Evolutionary conservation across 2,113 vertebrate genomes (phyloP), one percentile per base, ranked within the genome.

Genomic region (Oceanodroma tethys): DNA sequence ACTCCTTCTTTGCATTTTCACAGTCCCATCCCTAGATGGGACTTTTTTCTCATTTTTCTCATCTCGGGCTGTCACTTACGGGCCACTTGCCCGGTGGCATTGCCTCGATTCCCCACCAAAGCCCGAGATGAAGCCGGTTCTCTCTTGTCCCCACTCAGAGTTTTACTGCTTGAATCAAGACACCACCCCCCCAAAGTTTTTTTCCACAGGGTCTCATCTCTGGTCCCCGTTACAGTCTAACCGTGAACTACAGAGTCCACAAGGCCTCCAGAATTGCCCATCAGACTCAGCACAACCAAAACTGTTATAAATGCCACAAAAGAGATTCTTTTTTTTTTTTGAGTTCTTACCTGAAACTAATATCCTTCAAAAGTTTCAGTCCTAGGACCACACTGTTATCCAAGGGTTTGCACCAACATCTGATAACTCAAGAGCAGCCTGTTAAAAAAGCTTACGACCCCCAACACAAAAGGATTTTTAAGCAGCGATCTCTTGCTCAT

Each of bases 71-170:
- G 16, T 18, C 14, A 23, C 40, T 42, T 19, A 15, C 1, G 3
- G 26, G 3, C 62, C 5, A 2, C 58, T 42, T 6, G 1, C 36
- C 58, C 16, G 1, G n/a, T 20, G 23, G 34, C 62, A 10, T 16
- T 13, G n/a, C 62, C 38, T 53, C 3, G 0, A 30, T 34, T 53
- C 40, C 45, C 71, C 71, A 17, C 29, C 40, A 55, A 19, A 82
- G 20, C 67, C 50, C 25, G 0, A 40, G 36, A 36, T 13, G 20
- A 1, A 2, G 5, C 45, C 2, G 0, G 10, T 14, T 53, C 45
- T 45, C 29, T 53, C 71, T 58, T 68, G 20, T 18, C 29, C 55
- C 34, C 29, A 15, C 29, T 40, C 25, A 20, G 45, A 52, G 27
- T 38, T 82, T 75, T 22, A 36, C 21, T 43, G 30, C 60, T 43